Evolutionary conservation across 2,113 vertebrate species (phyloP), one percentile per base, ranked within the genome.

Genomic region (Cranoglanis bouderius): DNA sequence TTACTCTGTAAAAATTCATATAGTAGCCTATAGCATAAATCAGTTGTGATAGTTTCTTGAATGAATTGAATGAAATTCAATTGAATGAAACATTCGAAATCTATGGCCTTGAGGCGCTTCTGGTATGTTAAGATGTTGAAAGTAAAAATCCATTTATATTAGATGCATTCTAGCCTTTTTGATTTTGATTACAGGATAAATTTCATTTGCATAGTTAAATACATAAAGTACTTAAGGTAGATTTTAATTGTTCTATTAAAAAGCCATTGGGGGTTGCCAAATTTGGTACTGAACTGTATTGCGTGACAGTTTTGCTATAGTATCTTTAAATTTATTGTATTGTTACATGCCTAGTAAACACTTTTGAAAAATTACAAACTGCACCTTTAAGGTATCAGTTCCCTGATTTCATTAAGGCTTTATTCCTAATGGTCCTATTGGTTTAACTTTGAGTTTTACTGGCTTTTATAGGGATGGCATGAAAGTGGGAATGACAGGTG

Each of bases 381-480:
- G 81, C 55, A 24, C 35, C 35, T 59, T 81, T 53, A 78, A n/a
- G 40, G 1, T 13, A 65, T 32, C 63, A 72, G 57, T 65, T 78
- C 72, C 21, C 67, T n/a, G 35, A n/a, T 55, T 35, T 40, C n/a
- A 19, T 55, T 53, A 26, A n/a, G 9, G 77, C 32, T 51, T 38
- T 61, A 38, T 46, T 35, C 61, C 18, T 84, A 10, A 72, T 59
- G 19, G 53, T 38, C 53, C 19, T 24, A 29, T 38, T 67, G 35
- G 49, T 81, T 57, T 49, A 80, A 80, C 43, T 84, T 78, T 84
- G 61, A 29, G 46, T 81, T 80, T 80, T 26, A 85, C 8, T 21
- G 19, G 32, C n/a, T n/a, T n/a, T n/a, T 1, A 6, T 10, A 53
- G 7, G 26, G 16, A 61, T 46, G 8, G 55, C 55, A 21, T 43